Percentiles rank a stretch among this genome's conserved stretches.
These are phyloP conservation scores for Rousettus leschenaultii DNA, from an alignment of 2,113 vertebrate species.

Conservation along the genomic window DNA sequence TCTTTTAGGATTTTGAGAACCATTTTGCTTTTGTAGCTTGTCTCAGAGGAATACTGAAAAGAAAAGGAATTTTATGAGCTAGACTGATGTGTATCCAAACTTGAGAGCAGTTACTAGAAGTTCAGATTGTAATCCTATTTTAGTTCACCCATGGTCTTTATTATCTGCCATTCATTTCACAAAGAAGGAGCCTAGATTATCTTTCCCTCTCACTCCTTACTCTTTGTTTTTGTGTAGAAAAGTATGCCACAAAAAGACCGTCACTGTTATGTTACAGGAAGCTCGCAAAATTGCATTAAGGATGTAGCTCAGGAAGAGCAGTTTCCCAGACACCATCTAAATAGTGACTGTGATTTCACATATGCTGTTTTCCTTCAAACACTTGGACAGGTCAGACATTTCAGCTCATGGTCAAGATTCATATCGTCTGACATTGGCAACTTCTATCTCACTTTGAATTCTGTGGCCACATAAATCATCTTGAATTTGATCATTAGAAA, in stretches of 20 bases:
- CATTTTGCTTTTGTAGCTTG: neutral
- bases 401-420: neutral
- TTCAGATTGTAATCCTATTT: conserved; percentile 32
- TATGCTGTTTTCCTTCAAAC: neutral
- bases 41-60: conserved; percentile 36
- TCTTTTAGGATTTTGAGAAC: conserved; percentile 9
- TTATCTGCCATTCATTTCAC: neutral
- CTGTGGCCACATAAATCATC: neutral
- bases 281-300: neutral
- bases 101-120: neutral
- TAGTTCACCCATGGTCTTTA: neutral
- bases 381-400: neutral
- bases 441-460: neutral
- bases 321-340: neutral
- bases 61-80: conserved; percentile 16
- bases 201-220: neutral
- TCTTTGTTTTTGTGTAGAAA: conserved; percentile 2
- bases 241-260: neutral
- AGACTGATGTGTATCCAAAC: neutral
- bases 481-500: neutral
- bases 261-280: neutral
- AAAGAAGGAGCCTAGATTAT: neutral
- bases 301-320: neutral
- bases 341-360: neutral
- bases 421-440: neutral